Percentiles rank a stretch among this genome's conserved stretches.
Evolutionary conservation across 2,797 vertebrate genomes (phyloP).

Genomic region (Thamnophis elegans): DNA sequence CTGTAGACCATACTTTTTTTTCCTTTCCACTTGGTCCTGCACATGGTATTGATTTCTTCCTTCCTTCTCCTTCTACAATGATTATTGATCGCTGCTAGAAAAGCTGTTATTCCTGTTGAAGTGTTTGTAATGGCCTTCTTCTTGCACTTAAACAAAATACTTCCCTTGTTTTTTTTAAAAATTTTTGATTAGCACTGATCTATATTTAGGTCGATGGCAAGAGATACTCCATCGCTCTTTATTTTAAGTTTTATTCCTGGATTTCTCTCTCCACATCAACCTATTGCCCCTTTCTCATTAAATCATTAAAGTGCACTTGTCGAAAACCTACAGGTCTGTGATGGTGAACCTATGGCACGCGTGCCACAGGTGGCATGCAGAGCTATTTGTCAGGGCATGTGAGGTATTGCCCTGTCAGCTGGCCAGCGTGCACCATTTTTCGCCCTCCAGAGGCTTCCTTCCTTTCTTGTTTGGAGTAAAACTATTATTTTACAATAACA

Average conservation of each 20-base stretch:
- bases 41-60: background rate
- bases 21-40: background rate
- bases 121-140: background rate
- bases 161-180: background rate
- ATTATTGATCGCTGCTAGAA: background rate
- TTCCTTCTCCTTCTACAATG: background rate
- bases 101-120: background rate
- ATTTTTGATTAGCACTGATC: background rate
- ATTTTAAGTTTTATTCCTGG: background rate
- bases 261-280: background rate
- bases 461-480: background rate
- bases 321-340: background rate
- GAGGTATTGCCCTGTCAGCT: no score
- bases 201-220: background rate
- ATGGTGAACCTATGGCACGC: no score
- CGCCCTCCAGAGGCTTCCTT: no score
- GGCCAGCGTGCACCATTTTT: no score
- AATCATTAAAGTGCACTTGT: background rate
- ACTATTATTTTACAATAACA: background rate
- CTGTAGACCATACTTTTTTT: background rate
- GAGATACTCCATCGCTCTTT: background rate
- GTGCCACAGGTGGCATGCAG: no score
- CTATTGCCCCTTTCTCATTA: background rate
- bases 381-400: no score
- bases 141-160: background rate